phyloP scores from a whole-genome alignment of 2,797 vertebrate genomes.

The Liparis tanakae region DNA sequence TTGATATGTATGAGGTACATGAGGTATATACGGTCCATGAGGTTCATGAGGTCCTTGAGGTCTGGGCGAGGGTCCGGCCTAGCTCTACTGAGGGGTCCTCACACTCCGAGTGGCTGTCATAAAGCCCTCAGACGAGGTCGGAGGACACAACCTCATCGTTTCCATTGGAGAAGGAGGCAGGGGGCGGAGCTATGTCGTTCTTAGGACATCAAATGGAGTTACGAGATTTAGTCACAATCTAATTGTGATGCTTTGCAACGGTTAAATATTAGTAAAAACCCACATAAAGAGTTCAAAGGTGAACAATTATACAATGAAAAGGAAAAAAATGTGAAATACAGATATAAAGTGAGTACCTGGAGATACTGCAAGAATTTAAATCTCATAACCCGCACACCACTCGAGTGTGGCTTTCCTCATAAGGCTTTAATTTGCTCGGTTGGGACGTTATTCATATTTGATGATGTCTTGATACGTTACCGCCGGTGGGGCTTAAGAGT shows the following conservation, averaged over 20 bases:
- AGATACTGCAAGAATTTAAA: neutral
- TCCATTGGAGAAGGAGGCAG: neutral
- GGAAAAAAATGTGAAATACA: too few species aligned
- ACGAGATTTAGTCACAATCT: too few species aligned
- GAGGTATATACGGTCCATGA: too few species aligned
- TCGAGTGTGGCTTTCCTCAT: neutral
- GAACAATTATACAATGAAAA: too few species aligned
- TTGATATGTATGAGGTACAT: too few species aligned
- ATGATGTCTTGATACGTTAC: constrained; percentile 13
- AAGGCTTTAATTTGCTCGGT: neutral
- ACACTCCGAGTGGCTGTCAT: neutral
- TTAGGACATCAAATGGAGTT: too few species aligned
- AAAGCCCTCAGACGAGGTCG: neutral
- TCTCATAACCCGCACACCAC: neutral
- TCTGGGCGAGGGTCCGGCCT: too few species aligned
- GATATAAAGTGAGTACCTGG: neutral
- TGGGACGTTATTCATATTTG: constrained; percentile 8
- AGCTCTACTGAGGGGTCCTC: neutral
- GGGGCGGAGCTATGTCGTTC: too few species aligned
- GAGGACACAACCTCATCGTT: neutral
- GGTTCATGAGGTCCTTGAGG: neutral
- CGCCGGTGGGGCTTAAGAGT: neutral
- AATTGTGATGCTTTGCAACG: neutral
- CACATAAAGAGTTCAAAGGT: neutral
- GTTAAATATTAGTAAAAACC: neutral